Conservation (phyloP, 2,888 invertebrate genomes). For the Agriopis aurantiaria region DNA sequence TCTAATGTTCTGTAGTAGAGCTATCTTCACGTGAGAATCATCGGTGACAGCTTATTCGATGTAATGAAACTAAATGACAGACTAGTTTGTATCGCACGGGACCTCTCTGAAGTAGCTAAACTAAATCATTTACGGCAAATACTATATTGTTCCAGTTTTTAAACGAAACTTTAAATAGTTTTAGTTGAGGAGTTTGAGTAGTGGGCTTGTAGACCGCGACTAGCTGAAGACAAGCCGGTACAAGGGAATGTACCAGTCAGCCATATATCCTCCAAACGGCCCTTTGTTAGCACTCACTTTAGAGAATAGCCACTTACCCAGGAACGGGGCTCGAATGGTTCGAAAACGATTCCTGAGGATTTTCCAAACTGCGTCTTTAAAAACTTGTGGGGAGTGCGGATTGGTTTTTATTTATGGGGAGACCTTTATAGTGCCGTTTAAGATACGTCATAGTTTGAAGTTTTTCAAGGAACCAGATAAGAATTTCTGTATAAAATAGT, state of each 20-base stretch:
- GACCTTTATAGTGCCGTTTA: not conserved
- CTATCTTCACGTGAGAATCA: too few relatives aligned
- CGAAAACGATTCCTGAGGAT: constrained; percentile 10
- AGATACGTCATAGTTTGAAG: not conserved
- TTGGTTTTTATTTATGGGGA: not conserved
- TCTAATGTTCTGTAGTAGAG: too few relatives aligned
- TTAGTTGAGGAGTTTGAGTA: too few relatives aligned
- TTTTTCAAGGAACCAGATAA: not conserved
- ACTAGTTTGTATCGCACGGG: too few relatives aligned
- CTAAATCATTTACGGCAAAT: too few relatives aligned
- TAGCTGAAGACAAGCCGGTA: not conserved
- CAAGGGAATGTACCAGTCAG: not conserved
- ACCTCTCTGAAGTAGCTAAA: too few relatives aligned
- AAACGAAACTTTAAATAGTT: too few relatives aligned
- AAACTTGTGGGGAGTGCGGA: constrained; percentile 1
- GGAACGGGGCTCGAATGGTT: not conserved
- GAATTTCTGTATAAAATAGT: too few relatives aligned
- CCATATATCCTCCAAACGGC: not conserved
- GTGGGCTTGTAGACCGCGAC: too few relatives aligned
- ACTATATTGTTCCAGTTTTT: too few relatives aligned
- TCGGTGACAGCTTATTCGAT: too few relatives aligned
- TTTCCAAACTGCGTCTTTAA: constrained; percentile 2
- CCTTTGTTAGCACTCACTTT: constrained; percentile 15
- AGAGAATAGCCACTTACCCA: constrained; percentile 9
- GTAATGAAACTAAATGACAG: too few relatives aligned